These are phyloP conservation scores for Pachyrhynchus sulphureomaculatus DNA, from an alignment of 1,140 invertebrate genomes.

Conservation along the genomic window DNA sequence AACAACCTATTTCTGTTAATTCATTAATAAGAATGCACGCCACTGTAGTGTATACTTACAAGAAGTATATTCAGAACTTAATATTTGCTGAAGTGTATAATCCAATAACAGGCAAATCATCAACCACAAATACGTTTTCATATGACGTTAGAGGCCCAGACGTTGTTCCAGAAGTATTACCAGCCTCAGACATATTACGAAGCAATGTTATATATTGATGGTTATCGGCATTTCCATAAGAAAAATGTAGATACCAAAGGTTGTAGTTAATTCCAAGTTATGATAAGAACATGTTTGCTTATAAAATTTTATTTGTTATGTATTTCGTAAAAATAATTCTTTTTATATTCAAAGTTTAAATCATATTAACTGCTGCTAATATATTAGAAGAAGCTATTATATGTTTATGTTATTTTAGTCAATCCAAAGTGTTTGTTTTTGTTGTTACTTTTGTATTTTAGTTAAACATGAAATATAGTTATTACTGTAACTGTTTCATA, in stretches of 20 bases:
- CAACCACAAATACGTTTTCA: constrained; percentile 78
- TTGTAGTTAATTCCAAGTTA: constrained; percentile 25
- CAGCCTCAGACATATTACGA: constrained; percentile 74
- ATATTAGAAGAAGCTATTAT: too few species aligned
- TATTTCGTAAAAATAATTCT: too few species aligned
- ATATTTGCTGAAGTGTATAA: constrained; percentile 72
- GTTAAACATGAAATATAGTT: too few species aligned
- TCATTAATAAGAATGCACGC: constrained; percentile 70
- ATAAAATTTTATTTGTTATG: too few species aligned
- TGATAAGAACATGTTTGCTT: too few species aligned
- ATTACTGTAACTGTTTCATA: too few species aligned
- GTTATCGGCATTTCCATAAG: constrained; percentile 65
- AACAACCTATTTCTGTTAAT: constrained; percentile 70
- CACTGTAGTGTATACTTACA: constrained; percentile 69
- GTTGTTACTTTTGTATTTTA: too few species aligned
- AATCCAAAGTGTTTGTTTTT: too few species aligned
- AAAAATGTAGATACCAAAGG: constrained; percentile 27
- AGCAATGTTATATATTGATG: constrained; percentile 74
- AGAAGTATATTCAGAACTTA: constrained; percentile 63
- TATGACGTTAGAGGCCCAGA: constrained; percentile 67
- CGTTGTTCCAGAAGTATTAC: constrained; percentile 61
- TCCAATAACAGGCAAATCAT: constrained; percentile 57
- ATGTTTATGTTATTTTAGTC: too few species aligned
- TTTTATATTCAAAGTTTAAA: too few species aligned
- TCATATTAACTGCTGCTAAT: too few species aligned